phyloP scores from a whole-genome alignment of 2,113 vertebrate species.

The Mobula birostris region DNA sequence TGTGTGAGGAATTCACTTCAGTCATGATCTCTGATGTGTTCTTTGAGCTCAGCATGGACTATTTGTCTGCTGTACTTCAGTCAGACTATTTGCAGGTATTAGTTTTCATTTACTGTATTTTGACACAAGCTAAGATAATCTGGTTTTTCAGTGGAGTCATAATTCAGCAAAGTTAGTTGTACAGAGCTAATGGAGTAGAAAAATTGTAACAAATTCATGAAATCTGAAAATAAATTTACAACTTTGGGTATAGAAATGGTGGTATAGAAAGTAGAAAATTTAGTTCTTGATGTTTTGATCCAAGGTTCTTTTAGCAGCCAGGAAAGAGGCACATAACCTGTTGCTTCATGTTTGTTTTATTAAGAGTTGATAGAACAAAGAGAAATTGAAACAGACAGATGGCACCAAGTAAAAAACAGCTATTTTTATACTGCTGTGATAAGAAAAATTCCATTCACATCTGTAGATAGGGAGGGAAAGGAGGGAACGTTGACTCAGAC shows the following conservation, averaged over 20 bases:
- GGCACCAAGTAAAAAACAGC: too few species aligned
- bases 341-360: too few species aligned
- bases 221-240: neutral
- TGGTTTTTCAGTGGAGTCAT: neutral
- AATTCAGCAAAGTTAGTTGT: neutral
- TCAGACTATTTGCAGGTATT: constrained; percentile 96
- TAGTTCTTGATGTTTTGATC: neutral
- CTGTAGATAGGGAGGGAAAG: too few species aligned
- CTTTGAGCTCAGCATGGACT: constrained; percentile 89
- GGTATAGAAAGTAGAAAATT: neutral
- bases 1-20: constrained; percentile 97
- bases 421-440: too few species aligned
- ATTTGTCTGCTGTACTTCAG: constrained; percentile 87
- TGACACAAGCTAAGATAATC: neutral
- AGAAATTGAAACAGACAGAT: too few species aligned
- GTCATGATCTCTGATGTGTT: constrained; percentile 91
- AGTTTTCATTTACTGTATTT: neutral
- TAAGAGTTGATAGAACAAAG: too few species aligned
- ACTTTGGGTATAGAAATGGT: neutral
- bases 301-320: too few species aligned
- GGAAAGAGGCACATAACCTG: too few species aligned
- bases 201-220: too few species aligned
- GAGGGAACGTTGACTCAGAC: too few species aligned
- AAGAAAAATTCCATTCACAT: too few species aligned
- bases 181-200: neutral